Percentiles rank a stretch among this genome's conserved stretches.
Evolutionary conservation across 2,113 vertebrate species (phyloP).

Genomic region (Chaetodon auriga): DNA sequence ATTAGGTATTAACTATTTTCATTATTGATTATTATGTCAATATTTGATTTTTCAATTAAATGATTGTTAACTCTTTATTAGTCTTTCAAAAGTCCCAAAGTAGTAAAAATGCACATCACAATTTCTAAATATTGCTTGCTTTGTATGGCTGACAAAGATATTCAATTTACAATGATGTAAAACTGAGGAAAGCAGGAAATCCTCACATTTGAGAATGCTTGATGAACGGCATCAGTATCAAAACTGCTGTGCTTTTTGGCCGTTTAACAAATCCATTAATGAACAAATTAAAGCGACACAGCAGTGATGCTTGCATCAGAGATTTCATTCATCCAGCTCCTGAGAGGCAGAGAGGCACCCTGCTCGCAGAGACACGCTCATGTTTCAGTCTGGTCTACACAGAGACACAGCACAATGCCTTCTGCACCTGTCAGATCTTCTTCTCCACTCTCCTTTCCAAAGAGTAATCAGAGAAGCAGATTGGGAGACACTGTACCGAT

Average conservation of each 20-base stretch:
- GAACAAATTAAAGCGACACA: not conserved
- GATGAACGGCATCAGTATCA: slow-evolving; percentile 11
- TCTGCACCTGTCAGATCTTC: slow-evolving; percentile 35
- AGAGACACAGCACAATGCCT: slow-evolving; percentile 1
- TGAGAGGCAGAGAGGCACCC: not conserved
- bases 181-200: slow-evolving; percentile 7
- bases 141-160: not conserved
- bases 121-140: not conserved
- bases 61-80: not conserved
- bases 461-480: slow-evolving; percentile 55
- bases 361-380: slow-evolving; percentile 38
- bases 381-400: slow-evolving; percentile 50
- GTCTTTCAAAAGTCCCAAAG: not conserved
- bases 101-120: not conserved
- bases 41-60: not conserved
- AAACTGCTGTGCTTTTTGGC: slow-evolving; percentile 1
- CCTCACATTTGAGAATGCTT: not conserved
- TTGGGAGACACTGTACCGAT: slow-evolving; percentile 19
- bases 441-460: slow-evolving; percentile 48
- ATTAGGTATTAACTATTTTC: not conserved
- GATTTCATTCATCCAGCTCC: slow-evolving; percentile 19
- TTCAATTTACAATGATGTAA: not conserved
- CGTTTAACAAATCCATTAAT: slow-evolving; percentile 18
- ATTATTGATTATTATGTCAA: not conserved
- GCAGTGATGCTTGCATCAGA: slow-evolving; percentile 12